Conservation (phyloP, 2,113 vertebrate species). For the Melanerpes formicivorus region DNA sequence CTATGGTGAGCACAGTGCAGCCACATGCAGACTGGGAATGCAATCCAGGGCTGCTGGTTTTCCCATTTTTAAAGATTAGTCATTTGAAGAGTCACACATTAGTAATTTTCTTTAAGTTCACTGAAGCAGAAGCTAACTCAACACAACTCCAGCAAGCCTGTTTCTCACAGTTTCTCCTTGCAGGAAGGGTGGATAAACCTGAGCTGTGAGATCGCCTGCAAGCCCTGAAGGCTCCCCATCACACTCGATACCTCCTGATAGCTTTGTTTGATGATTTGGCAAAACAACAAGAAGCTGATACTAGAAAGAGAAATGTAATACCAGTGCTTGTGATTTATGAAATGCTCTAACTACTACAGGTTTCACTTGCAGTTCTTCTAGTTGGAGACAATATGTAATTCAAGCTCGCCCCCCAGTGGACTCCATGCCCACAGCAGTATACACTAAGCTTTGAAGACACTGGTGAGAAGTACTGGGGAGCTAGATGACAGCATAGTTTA, state of each 20-base stretch:
- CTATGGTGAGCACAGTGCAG: not conserved
- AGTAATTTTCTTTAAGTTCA: slow-evolving; percentile 31
- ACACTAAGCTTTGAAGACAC: not conserved
- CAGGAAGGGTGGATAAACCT: slow-evolving; percentile 24
- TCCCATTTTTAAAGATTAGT: slow-evolving; percentile 7
- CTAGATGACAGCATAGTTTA: not conserved
- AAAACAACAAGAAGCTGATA: slow-evolving; percentile 45
- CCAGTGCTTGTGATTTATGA: slow-evolving; percentile 9
- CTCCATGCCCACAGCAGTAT: not conserved
- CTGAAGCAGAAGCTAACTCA: slow-evolving; percentile 48
- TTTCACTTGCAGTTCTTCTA: not conserved
- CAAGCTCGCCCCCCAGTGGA: slow-evolving; percentile 79
- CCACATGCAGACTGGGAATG: not conserved
- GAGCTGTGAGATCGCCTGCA: not conserved
- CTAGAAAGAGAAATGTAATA: slow-evolving; percentile 35
- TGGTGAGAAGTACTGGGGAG: not conserved
- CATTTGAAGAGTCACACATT: slow-evolving; percentile 19
- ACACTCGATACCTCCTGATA: slow-evolving; percentile 16
- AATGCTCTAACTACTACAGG: not conserved
- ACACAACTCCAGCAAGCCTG: not conserved
- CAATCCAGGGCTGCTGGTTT: not conserved
- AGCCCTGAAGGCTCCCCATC: slow-evolving; percentile 30
- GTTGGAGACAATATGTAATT: slow-evolving; percentile 30
- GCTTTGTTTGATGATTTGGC: slow-evolving; percentile 19
- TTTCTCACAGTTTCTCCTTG: slow-evolving; percentile 52